Evolutionary conservation across 30 jellyfish, hydroid and myxozoan genomes (phyloP), one percentile per base, ranked within the genome.

Genomic region (Chrysaora quinquecirrha): DNA sequence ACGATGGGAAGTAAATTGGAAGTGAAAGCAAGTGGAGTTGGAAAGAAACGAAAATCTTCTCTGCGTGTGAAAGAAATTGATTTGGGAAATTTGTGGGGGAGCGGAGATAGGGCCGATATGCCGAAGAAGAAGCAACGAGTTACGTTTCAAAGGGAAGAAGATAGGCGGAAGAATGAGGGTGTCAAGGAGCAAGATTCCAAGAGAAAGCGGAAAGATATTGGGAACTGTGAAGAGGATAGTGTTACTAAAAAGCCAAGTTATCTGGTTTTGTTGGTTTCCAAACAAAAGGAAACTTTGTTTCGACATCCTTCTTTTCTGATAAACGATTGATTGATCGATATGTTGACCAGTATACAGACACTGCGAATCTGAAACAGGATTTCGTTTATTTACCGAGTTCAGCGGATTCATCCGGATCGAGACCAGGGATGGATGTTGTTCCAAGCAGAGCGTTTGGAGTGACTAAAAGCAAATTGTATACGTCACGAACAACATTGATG

Each of bases 401-500:
- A 20, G 6, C 27, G 9, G 68, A 52, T 3, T 2, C 27, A 52
- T 7, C 29, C 3, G 68, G 68, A 2, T 2, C 29, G 7, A 20
- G 29, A 52, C 68, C 68, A 16, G 29, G 29, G 6, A 20, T 56
- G 76, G 67, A 70, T 1, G 47, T 67, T 28, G 83, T 64, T 12
- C 78, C 77, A 3, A 56, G 33, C 34, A 38, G 58, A 35, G 48
- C 18, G 22, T 33, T 82, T 28, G 78, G 33, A 18, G 31, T 69
- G 34, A 61, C 48, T 31, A 78, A 56, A 23, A 72, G 76, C 72
- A 78, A 58, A 72, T 19, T 73, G 69, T 84, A 64, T 67, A 90
- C 94, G 18, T 89, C 97, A 11, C 90, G 94, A 25, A 74, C 93
- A 1, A 73, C 90, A 19, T 71, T 89, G 76, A 67, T 80, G 81